Conservation (phyloP, 2,113 vertebrate species). For the Tyrannus savana region DNA sequence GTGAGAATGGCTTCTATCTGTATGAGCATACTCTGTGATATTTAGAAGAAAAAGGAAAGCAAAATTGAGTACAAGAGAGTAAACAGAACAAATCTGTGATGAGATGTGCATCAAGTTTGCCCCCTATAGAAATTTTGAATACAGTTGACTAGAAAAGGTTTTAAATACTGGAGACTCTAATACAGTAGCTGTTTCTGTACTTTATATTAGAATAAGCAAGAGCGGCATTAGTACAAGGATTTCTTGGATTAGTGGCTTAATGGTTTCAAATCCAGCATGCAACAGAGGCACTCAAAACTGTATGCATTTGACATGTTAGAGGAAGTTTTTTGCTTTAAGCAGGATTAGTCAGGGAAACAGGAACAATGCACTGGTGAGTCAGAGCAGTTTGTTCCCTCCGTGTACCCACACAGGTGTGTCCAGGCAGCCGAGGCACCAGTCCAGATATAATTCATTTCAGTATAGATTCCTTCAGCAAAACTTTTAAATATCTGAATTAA, state of each 20-base stretch:
- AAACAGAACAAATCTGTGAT: neutral
- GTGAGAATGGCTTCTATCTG: neutral
- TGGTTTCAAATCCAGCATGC: neutral
- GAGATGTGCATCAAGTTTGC: neutral
- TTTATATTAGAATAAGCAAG: neutral
- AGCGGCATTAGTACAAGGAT: neutral
- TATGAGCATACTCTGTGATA: neutral
- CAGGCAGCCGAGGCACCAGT: neutral
- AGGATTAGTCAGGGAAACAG: neutral
- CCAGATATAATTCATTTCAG: neutral
- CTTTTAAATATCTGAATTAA: neutral
- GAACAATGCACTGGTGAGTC: neutral
- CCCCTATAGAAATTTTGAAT: neutral
- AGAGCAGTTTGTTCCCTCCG: neutral
- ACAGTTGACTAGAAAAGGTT: neutral
- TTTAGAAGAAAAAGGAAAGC: too few relatives aligned
- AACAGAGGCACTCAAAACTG: rapidly evolving
- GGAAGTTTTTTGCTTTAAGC: neutral
- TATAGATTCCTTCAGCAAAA: neutral
- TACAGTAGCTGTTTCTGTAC: neutral
- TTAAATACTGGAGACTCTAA: neutral
- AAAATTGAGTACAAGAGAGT: neutral
- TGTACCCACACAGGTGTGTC: rapidly evolving
- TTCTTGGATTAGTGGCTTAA: neutral
- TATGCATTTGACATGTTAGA: neutral